Evolutionary conservation across 2,888 invertebrate species (phyloP), one percentile per base, ranked within the genome.

Genomic region (Macrophya annulata): DNA sequence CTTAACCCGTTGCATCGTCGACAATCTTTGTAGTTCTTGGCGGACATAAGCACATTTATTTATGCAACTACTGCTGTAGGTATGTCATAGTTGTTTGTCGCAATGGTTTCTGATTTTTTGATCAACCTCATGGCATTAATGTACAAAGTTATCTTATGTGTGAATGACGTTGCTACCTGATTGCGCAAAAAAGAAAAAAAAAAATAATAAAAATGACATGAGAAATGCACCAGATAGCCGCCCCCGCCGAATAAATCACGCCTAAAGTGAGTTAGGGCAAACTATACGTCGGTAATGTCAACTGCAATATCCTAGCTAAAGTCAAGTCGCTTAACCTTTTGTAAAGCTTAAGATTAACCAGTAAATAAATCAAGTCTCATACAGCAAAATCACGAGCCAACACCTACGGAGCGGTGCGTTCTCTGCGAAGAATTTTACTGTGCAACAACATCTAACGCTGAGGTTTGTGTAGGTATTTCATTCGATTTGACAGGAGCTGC

Each of bases 311-410:
- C 25, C 62, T 43, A 21, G 59, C 15, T n/a, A 40, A 21, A 81
- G 81, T 81, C 81, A 81, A 81, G 81, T 59, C 81, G 81, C 59
- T 81, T 81, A 81, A 81, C 81, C 81, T 43, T 81, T 81, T 43
- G 62, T 62, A 31, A 81, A 59, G 51, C 59, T 62, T 59, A 37
- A 81, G 81, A 81, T 81, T 81, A 81, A 81, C 81, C 81, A 62
- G 81, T 81, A 40, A 81, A 81, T 81, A 81, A 81, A 81, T 81
- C 81, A 81, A 43, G 59, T 62, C 1, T 5, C 51, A 31, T 45
- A 5, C 15, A 48, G 45, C 21, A 55, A 77, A 17, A n/a, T 25
- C 51, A 51, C 45, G 21, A n/a, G 21, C n/a, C 6, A 77, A 77
- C 77, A 77, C 77, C 77, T 51, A 77, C 77, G 77, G 51, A 43